Base-by-base conservation (phyloP, 2,888 invertebrate species). In the Nemoura dubitans region DNA sequence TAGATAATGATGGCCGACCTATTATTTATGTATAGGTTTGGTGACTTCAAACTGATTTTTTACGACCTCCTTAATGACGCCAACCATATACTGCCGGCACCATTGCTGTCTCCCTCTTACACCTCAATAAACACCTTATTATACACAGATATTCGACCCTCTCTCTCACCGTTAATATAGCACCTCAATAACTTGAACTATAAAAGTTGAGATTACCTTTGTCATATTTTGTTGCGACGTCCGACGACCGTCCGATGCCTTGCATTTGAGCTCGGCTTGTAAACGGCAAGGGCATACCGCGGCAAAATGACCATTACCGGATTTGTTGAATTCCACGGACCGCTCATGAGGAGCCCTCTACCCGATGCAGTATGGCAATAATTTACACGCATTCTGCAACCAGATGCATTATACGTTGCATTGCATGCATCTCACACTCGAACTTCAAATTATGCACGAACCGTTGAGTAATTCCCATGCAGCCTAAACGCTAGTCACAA, bases 11-110 rank as follows among this genome's bases (percentile, higher is more conserved):
- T 86, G 76, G 84, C 84, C 43, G 25, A 27, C 84, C 78, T 83
- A 78, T 86, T 86, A 77, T 84, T 86, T 78, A 86, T 86, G 84
- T 78, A 86, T 42, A 77, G 80, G 30, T 83, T 78, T 84, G 78
- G 84, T 80, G 84, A 86, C 84, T 83, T 78, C 77, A 42, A 83
- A 83, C 83, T 42, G 83, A 83, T 86, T 78, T 82, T 86, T 86
- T 83, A 86, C 83, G 80, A 87, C 77, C 59, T 87, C 86, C 42
- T 85, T 87, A 87, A 87, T 81, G 86, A 87, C 81, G 85, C 85
- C 59, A 81, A 78, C 77, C 59, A 59, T 59, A 83, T 36, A 86
- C 83, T 36, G 36, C 36, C 86, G 83, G 76, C 83, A 83, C 27
- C 26, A 25, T 42, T 26, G 80, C 87, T 87, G 85, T 87, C 86